Evolutionary conservation across 2,888 invertebrate genomes (phyloP).

Genomic region (Belgica antarctica): DNA sequence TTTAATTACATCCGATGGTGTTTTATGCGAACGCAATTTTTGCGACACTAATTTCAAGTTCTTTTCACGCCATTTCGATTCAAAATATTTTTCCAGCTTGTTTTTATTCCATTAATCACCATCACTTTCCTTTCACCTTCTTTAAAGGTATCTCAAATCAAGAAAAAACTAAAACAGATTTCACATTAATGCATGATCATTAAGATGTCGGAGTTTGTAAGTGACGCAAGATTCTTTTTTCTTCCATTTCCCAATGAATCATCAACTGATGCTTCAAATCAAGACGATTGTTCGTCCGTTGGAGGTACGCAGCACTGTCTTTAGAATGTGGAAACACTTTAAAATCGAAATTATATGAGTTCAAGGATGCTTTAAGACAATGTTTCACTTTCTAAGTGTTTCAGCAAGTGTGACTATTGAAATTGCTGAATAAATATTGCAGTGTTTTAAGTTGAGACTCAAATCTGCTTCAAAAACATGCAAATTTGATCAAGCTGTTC

Average conservation of each 20-base stretch:
- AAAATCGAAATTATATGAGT: too few relatives aligned
- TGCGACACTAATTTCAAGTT: conserved; percentile 9
- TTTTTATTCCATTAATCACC: conserved; percentile 42
- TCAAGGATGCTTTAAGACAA: too few relatives aligned
- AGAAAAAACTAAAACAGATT: not conserved
- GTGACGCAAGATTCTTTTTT: not conserved
- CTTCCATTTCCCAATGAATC: not conserved
- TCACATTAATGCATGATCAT: conserved; percentile 20
- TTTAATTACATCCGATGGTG: not conserved
- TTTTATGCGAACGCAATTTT: not conserved
- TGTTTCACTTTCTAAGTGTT: too few relatives aligned
- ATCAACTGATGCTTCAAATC: too few relatives aligned
- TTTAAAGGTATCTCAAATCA: not conserved
- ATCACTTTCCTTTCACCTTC: conserved; percentile 39
- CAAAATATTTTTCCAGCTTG: conserved; percentile 30
- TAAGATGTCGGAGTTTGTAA: conserved; percentile 32
- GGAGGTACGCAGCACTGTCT: too few relatives aligned
- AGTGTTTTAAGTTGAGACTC: too few relatives aligned
- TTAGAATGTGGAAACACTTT: too few relatives aligned
- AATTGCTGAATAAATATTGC: too few relatives aligned
- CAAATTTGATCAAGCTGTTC: too few relatives aligned
- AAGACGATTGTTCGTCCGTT: too few relatives aligned
- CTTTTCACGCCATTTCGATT: conserved; percentile 22
- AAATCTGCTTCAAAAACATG: too few relatives aligned
- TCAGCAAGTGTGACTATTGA: too few relatives aligned